phyloP scores from a whole-genome alignment of 2,888 invertebrate genomes.

The Cremastinae sp. region DNA sequence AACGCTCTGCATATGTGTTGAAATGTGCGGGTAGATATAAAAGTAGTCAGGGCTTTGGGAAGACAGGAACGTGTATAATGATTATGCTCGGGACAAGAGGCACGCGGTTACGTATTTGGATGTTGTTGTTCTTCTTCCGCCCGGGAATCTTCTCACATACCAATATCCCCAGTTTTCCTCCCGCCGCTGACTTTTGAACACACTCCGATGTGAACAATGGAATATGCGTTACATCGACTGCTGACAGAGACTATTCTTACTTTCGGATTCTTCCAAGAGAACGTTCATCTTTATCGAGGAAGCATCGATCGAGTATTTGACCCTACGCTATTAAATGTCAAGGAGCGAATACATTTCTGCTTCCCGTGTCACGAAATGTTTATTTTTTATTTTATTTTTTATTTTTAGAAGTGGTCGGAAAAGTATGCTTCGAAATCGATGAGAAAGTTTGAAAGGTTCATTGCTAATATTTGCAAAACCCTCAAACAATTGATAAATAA shows the following conservation, averaged over 20 bases:
- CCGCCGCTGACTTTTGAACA: constrained; percentile 1
- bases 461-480: too few species aligned
- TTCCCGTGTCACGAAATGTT: constrained; percentile 18
- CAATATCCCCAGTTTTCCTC: constrained; percentile 63
- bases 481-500: too few species aligned
- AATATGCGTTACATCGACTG: constrained; percentile 45
- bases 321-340: background rate
- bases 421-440: too few species aligned
- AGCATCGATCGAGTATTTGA: too few species aligned
- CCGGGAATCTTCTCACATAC: constrained; percentile 73
- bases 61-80: constrained; percentile 71
- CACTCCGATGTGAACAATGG: constrained; percentile 71
- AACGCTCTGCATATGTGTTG: too few species aligned
- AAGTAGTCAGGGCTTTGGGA: constrained; percentile 35
- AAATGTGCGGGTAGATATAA: constrained; percentile 26
- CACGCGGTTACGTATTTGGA: constrained; percentile 75
- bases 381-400: too few species aligned
- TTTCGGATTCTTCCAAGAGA: constrained; percentile 28
- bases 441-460: too few species aligned
- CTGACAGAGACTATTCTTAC: constrained; percentile 9
- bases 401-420: too few species aligned
- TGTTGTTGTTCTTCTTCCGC: constrained; percentile 77
- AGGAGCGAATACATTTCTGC: constrained; percentile 10
- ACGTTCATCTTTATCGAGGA: background rate
- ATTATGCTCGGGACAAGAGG: constrained; percentile 67